Evolutionary conservation across 2,113 vertebrate genomes (phyloP).

Genomic region (Callaeas wilsoni): DNA sequence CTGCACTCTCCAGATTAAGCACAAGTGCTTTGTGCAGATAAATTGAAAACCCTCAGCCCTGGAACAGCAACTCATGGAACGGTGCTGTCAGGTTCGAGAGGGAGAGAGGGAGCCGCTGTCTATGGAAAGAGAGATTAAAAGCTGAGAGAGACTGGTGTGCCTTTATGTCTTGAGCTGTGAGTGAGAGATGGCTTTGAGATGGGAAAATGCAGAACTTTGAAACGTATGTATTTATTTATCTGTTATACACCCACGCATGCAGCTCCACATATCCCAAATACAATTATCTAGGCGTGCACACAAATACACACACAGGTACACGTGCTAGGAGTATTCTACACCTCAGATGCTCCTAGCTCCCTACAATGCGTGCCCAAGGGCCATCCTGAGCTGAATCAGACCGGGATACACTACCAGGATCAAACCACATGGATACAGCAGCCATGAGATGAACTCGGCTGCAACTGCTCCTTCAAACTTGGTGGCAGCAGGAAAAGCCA

Average conservation of each 20-base stretch:
- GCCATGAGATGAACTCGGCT: rapidly evolving
- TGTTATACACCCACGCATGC: background rate
- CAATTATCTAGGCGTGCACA: background rate
- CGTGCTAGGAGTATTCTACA: rapidly evolving
- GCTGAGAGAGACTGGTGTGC: background rate
- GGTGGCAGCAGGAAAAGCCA: background rate
- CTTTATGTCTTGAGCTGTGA: background rate
- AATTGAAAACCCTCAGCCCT: slow-evolving; percentile 21
- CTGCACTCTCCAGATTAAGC: background rate
- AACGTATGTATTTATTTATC: background rate
- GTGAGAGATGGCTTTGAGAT: background rate
- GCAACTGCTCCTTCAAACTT: background rate
- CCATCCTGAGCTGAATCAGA: background rate
- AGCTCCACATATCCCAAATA: background rate
- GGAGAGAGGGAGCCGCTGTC: slow-evolving; percentile 28
- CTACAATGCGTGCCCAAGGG: rapidly evolving
- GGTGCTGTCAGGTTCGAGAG: background rate
- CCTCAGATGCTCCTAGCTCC: background rate
- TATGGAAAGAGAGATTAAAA: slow-evolving; percentile 27
- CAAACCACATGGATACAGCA: rapidly evolving
- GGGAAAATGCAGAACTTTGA: background rate
- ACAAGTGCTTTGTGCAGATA: slow-evolving; percentile 51
- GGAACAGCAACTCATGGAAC: background rate
- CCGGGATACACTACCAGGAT: rapidly evolving
- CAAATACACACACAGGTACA: background rate